Evolutionary conservation across 2,888 invertebrate species (phyloP), one percentile per base, ranked within the genome.

Genomic region (Hypselothyrea guttata): DNA sequence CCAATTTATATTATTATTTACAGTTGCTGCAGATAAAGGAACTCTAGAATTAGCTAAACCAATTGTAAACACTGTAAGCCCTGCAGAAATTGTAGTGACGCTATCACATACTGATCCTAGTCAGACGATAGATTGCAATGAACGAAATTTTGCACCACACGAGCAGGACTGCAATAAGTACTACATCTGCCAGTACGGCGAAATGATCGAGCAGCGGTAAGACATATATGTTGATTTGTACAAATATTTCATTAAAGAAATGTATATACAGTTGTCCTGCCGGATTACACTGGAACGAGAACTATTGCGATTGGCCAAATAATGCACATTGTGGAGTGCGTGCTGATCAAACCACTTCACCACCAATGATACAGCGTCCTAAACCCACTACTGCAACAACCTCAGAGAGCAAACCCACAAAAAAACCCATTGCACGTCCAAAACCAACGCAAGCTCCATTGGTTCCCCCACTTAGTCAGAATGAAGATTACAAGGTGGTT

Each of bases 231-330:
- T 22, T n/a, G n/a, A n/a, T n/a, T 22, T 22, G 22, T 22, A 22
- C 22, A 22, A 22, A 22, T 22, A 22, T 22, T 4, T 4, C 22
- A 22, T 22, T 22, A 2, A 22, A 22, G 3, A 22, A 22, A 22
- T 22, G 2, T 22, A 4, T 5, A 2, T 22, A 22, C 27, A 89
- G 91, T 1, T 97, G 97, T 86, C 95, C 96, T 0, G 90, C 91
- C 11, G 94, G 94, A 0, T 91, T 96, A 0, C 92, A 93, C 72
- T 97, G 96, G 95, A 95, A 95, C 87, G 91, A 92, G 88, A 93
- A 94, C 72, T 93, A 94, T 47, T 96, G 96, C 74, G 96, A 96
- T 84, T 94, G 95, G 93, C 95, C 96, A 0, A 92, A 93, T 68
- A 95, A 94, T 81, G 91, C 94, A 0, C 91, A 91, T 16, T 96